phyloP scores from a whole-genome alignment of 2,888 invertebrate genomes.

The Ceriagrion tenellum region DNA sequence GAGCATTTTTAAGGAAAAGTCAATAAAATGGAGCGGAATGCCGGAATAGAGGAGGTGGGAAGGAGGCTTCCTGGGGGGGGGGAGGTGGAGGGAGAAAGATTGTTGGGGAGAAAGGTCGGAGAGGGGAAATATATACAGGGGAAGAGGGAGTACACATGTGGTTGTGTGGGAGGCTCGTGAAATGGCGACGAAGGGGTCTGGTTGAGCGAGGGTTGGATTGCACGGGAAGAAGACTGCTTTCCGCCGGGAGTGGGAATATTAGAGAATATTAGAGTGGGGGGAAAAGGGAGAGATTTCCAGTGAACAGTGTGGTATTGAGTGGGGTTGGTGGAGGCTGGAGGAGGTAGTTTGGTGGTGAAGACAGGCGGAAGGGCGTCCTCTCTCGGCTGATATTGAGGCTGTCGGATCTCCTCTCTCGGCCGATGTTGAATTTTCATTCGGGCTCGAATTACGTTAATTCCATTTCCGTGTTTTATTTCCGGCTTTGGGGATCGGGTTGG shows the following conservation, averaged over 20 bases:
- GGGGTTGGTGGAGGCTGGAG: constrained; percentile 69
- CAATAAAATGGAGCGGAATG: constrained; percentile 58
- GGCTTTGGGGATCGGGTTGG: too few relatives aligned
- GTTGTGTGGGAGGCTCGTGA: constrained; percentile 9
- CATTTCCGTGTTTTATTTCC: not conserved
- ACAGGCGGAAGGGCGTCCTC: constrained; percentile 66
- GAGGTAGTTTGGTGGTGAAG: constrained; percentile 45
- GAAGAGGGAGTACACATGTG: not conserved
- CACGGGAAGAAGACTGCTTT: not conserved
- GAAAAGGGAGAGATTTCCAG: constrained; percentile 22
- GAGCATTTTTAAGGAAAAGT: constrained; percentile 56
- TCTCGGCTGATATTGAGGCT: constrained; percentile 54
- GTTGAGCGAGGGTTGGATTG: too few relatives aligned
- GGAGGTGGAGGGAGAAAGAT: not conserved
- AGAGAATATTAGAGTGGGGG: constrained; percentile 36
- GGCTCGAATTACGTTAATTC: not conserved
- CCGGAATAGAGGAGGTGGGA: not conserved
- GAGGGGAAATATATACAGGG: not conserved
- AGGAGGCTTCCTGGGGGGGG: not conserved
- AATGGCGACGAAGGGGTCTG: constrained; percentile 7
- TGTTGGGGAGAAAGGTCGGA: not conserved
- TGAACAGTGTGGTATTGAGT: not conserved
- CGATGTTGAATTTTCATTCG: not conserved
- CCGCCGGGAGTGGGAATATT: not conserved
- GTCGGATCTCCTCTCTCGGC: constrained; percentile 57